Evolutionary conservation across 2,113 vertebrate genomes (phyloP), one percentile per base, ranked within the genome.

Genomic region (Uria lomvia): DNA sequence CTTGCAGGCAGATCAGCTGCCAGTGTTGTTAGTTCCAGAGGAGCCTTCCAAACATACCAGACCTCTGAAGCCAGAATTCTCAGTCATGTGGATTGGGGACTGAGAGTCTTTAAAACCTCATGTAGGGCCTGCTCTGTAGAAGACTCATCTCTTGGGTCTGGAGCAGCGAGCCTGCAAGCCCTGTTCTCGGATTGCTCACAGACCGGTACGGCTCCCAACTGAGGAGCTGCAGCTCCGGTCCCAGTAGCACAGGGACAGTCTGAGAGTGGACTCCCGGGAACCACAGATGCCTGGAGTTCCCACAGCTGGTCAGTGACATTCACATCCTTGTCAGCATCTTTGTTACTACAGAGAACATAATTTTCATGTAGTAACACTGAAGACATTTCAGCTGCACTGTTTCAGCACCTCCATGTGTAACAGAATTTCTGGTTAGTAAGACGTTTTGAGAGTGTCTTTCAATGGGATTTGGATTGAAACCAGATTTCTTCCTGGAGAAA

Each of bases 261-360:
- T 92, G 52, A 92, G 89, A 52, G 55, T 67, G 42, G 30, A 27
- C 71, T 94, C 66, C 63, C 62, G 85, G 94, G 96, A 95, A 96
- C 81, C 66, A 38, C 74, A 50, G 66, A 86, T 76, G 77, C 62
- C 70, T 90, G 58, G 53, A 86, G 90, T 97, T 97, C 96, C 96
- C 96, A 94, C 96, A 96, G 85, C 84, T 87, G 78, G 9, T 60
- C 74, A 58, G 62, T 91, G 87, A 92, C 78, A 58, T 87, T 90
- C 92, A 86, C 92, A 88, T 96, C 73, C 94, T 89, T 74, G 52
- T 94, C 89, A 92, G 83, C 34, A 21, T 96, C 85, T 89, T 89
- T 88, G 38, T 72, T 90, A 49, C 58, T 93, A 32, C 36, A 62
- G 45, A 87, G 84, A 92, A 53, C 40, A n/a, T 78, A 34, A 72